These are phyloP conservation scores for Rattus rattus DNA, from an alignment of 2,113 vertebrate species.

Conservation along the genomic window DNA sequence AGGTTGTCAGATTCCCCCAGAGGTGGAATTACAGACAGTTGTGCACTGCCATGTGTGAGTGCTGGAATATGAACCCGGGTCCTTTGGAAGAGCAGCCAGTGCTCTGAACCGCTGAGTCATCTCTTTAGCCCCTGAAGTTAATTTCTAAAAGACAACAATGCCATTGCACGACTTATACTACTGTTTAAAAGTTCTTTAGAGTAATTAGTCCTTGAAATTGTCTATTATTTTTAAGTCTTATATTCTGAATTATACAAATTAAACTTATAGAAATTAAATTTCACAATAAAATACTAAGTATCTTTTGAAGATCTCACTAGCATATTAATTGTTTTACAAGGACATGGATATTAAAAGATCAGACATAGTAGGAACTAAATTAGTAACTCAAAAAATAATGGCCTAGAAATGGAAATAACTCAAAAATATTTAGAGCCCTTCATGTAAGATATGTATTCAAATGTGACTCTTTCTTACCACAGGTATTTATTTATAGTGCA, in stretches of 20 bases:
- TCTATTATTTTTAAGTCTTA: background rate
- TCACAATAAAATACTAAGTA: slow-evolving; percentile 39
- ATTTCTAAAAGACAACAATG: slow-evolving; percentile 25
- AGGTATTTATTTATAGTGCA: background rate
- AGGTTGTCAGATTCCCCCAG: too few species aligned
- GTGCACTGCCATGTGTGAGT: too few species aligned
- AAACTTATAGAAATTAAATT: slow-evolving; percentile 23
- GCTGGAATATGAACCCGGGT: too few species aligned
- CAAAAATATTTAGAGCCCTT: slow-evolving; percentile 43
- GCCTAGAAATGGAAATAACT: background rate
- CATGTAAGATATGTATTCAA: background rate
- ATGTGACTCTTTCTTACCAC: background rate
- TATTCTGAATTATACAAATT: slow-evolving; percentile 50
- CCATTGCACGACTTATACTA: background rate
- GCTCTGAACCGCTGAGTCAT: too few species aligned
- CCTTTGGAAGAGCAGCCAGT: too few species aligned
- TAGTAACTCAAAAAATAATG: background rate
- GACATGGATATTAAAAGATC: slow-evolving; percentile 24
- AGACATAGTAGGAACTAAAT: background rate
- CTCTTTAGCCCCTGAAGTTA: background rate
- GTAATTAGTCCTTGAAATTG: slow-evolving; percentile 30
- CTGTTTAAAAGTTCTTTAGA: slow-evolving; percentile 43
- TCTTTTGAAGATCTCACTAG: slow-evolving; percentile 41
- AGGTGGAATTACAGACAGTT: too few species aligned
- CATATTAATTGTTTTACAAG: slow-evolving; percentile 31